phyloP scores from a whole-genome alignment of 23 tunicate genomes.

The Trididemnum nubilum region DNA sequence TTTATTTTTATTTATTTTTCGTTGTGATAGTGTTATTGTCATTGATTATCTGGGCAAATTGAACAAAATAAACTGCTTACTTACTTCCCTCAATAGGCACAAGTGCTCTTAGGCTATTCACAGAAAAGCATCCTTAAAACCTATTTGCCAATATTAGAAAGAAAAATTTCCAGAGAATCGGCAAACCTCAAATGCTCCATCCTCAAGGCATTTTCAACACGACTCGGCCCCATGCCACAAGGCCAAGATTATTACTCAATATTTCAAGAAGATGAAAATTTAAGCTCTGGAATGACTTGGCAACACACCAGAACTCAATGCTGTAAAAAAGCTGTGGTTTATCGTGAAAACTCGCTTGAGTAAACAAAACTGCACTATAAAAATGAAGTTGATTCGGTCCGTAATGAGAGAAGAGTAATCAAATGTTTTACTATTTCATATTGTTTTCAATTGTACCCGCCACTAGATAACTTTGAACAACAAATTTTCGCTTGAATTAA shows the following conservation, averaged over 20 bases:
- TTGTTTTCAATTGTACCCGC: no score
- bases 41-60: no score
- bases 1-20: no score
- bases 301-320: slow-evolving; percentile 21
- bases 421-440: no score
- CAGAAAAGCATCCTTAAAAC: slow-evolving; percentile 31
- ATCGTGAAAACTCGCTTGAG: slow-evolving; percentile 24
- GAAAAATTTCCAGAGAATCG: background rate
- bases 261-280: slow-evolving; percentile 18
- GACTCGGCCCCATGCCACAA: slow-evolving; percentile 27
- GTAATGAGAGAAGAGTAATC: background rate
- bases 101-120: slow-evolving; percentile 15
- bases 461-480: no score
- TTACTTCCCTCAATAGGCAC: slow-evolving; percentile 23
- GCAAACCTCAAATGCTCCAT: background rate
- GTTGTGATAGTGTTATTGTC: no score
- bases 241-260: slow-evolving; percentile 18
- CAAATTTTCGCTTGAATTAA: no score
- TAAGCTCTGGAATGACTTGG: slow-evolving; percentile 25
- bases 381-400: slow-evolving; percentile 17
- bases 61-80: no score
- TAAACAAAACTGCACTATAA: slow-evolving; percentile 23
- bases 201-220: slow-evolving; percentile 16
- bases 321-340: slow-evolving; percentile 20
- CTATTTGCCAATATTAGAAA: background rate